A percentile compares a stretch with the other conserved stretches of the same genome.
Evolutionary conservation across 37 sponge, comb jelly and placozoan genomes (phyloP).

Genomic region (Haliclona indistincta): DNA sequence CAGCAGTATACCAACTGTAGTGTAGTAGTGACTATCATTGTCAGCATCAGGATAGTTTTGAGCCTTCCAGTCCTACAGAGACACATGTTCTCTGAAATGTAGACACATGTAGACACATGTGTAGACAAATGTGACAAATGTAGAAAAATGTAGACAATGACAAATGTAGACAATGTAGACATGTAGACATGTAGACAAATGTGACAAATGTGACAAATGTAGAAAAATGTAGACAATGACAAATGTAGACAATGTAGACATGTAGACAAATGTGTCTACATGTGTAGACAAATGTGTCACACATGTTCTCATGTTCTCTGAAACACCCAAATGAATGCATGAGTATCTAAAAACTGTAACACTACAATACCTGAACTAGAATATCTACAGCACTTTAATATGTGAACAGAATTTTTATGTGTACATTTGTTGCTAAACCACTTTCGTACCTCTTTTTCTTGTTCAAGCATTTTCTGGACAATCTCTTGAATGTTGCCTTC

Average conservation of each 20-base stretch:
- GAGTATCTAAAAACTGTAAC: too few species aligned
- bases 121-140: slow-evolving; percentile 33
- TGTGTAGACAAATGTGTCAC: not conserved
- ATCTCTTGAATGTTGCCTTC: slow-evolving; percentile 37
- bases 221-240: not conserved
- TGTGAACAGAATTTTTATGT: not conserved
- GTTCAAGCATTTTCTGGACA: slow-evolving; percentile 41
- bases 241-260: too few species aligned
- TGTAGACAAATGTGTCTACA: not conserved
- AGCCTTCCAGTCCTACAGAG: slow-evolving; percentile 45
- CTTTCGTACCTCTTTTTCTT: slow-evolving; percentile 45
- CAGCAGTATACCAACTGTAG: slow-evolving; percentile 42
- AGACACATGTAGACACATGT: slow-evolving; percentile 37
- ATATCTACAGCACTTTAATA: too few species aligned
- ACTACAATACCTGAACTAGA: too few species aligned
- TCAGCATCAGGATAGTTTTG: slow-evolving; percentile 56
- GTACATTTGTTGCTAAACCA: not conserved
- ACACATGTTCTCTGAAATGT: slow-evolving; percentile 38
- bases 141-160: not conserved
- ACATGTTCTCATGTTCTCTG: slow-evolving; percentile 75
- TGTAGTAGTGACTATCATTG: slow-evolving; percentile 55
- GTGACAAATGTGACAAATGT: slow-evolving; percentile 29
- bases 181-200: slow-evolving; percentile 46
- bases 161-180: too few species aligned
- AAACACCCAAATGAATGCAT: too few species aligned